Evolutionary conservation across 2,797 vertebrate species (phyloP), one percentile per base, ranked within the genome.

Genomic region (Gymnothorax reevesii): DNA sequence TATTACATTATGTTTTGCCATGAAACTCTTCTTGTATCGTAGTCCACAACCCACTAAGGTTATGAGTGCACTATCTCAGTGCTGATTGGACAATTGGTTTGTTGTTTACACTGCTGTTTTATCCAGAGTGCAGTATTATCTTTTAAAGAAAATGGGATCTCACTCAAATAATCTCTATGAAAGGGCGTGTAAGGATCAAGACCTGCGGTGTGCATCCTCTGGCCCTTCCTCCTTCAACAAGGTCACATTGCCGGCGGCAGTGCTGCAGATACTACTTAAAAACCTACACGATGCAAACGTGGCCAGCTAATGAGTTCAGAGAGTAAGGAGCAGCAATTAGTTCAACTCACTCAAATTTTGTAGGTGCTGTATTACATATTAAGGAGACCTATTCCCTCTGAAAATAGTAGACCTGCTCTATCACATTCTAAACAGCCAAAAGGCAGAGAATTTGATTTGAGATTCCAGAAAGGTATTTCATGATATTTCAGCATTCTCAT

Each of bases 221-320:
- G 90, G 93, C 92, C 90, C 89, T 87, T 85, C 88, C 88, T 92
- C 91, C 92, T 92, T 93, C 92, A 91, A 90, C 94, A 95, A 96
- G 95, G 95, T 95, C 95, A 95, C 95, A 93, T 94, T 94, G 94
- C 95, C 91, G 89, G 89, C 90, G 93, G 95, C 93, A 88, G 86
- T 92, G 88, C 92, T 88, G 84, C 83, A 75, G 84, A 71, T 79
- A 84, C 91, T 91, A 91, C 89, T 92, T 91, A 91, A 88, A 91
- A 90, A 60, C 82, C 54, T 25, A 59, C 57, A 33, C 54, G 57
- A 0, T 83, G 90, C 90, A 90, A 90, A 92, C 90, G 92, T 90
- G 86, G 83, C 86, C 75, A 25, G 88, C 91, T 94, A 95, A 95
- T 94, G 90, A 92, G 90, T 83, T 83, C 91, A 93, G 91, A 91